phyloP scores from a whole-genome alignment of 2,797 vertebrate species.

The Sebastes paucispinis region DNA sequence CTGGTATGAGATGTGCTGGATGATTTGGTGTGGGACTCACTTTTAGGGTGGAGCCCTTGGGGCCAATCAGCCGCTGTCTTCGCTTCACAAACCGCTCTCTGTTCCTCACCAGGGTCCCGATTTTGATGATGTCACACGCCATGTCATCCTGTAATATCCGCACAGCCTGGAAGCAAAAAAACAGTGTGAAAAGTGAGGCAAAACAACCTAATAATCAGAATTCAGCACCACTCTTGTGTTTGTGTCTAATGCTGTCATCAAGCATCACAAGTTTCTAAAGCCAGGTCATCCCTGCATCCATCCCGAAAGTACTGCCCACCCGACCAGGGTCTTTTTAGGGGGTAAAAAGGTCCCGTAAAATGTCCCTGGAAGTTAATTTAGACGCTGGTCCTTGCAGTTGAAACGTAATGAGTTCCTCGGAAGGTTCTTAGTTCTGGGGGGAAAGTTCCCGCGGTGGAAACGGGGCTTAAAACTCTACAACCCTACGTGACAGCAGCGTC shows the following conservation, averaged over 20 bases:
- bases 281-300: too few species aligned
- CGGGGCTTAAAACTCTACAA: neutral
- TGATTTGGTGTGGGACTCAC: conserved; percentile 66
- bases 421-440: too few species aligned
- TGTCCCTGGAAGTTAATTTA: too few species aligned
- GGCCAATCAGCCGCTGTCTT: conserved; percentile 92
- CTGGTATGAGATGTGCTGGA: neutral
- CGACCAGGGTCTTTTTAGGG: too few species aligned
- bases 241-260: too few species aligned
- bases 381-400: too few species aligned
- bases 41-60: conserved; percentile 96
- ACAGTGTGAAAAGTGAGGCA: neutral
- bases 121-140: conserved; percentile 97
- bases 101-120: conserved; percentile 92
- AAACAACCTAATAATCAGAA: neutral
- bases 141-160: conserved; percentile 93
- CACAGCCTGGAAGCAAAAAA: conserved; percentile 82
- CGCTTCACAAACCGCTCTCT: conserved; percentile 95
- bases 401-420: too few species aligned
- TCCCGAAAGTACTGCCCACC: too few species aligned
- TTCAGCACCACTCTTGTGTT: too few species aligned
- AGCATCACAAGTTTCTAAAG: too few species aligned
- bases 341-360: too few species aligned
- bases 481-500: too few species aligned
- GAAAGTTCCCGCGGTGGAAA: neutral